Conservation (phyloP, 2,797 vertebrate species). For the Limosa lapponica region DNA sequence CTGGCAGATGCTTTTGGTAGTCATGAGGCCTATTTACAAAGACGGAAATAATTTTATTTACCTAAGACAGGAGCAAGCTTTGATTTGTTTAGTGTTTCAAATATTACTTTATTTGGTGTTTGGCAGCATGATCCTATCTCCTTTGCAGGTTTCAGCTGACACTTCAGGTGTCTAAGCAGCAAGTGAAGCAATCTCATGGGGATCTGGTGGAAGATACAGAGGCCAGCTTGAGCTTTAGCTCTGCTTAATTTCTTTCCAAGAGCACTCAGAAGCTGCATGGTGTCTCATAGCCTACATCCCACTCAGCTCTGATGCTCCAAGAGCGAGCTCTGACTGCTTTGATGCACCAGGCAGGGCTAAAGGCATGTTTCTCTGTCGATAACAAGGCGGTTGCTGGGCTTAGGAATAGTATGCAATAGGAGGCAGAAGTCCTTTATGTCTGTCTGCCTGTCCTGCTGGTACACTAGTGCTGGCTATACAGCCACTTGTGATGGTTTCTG, state of each 20-base stretch:
- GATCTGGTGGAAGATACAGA: not conserved
- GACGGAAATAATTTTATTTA: not conserved
- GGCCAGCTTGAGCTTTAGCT: not conserved
- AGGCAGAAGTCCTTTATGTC: not conserved
- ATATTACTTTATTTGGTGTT: not conserved
- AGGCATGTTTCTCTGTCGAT: not conserved
- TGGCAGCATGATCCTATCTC: not conserved
- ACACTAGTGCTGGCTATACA: not conserved
- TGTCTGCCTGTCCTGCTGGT: not conserved
- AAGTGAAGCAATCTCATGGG: not conserved
- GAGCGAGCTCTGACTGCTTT: not conserved
- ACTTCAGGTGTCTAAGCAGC: not conserved
- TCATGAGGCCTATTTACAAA: not conserved
- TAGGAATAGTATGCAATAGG: not conserved
- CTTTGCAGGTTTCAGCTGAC: not conserved
- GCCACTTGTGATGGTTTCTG: not conserved
- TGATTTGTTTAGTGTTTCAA: constrained; percentile 27
- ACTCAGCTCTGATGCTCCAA: not conserved
- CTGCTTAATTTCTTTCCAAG: not conserved
- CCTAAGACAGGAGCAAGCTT: not conserved
- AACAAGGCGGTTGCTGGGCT: not conserved
- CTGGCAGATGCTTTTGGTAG: not conserved
- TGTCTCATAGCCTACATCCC: not conserved
- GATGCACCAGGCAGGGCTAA: not conserved
- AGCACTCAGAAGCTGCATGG: not conserved